Percentiles rank a stretch among this genome's conserved stretches.
These are phyloP conservation scores for Phasia obesa DNA, from an alignment of 2,888 invertebrate genomes.

Conservation along the genomic window DNA sequence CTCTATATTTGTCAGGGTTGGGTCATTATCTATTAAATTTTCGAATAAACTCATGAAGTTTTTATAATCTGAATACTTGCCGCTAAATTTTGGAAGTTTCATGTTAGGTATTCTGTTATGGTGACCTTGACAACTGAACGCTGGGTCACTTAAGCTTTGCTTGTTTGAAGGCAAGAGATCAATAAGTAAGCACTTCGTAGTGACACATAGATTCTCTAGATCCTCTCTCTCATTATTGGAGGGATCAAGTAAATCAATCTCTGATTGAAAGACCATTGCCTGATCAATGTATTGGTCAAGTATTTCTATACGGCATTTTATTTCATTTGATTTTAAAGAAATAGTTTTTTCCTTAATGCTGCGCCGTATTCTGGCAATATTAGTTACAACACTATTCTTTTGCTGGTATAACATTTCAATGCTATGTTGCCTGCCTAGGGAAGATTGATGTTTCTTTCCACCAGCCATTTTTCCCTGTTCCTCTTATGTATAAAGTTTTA, in stretches of 20 bases:
- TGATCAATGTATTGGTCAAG: too few relatives aligned
- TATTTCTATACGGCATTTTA: slow-evolving; percentile 29
- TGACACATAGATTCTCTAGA: slow-evolving; percentile 18
- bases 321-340: slow-evolving; percentile 10
- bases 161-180: too few relatives aligned
- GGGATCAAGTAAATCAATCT: slow-evolving; percentile 29
- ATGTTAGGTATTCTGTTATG: too few relatives aligned
- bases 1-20: slow-evolving; percentile 57
- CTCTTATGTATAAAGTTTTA: too few relatives aligned
- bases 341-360: slow-evolving; percentile 34
- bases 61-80: slow-evolving; percentile 53
- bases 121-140: too few relatives aligned
- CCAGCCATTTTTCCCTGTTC: too few relatives aligned
- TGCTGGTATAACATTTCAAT: background rate
- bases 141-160: too few relatives aligned
- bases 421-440: too few relatives aligned
- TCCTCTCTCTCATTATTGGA: background rate
- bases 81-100: too few relatives aligned
- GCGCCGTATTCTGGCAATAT: slow-evolving; percentile 4
- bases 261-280: slow-evolving; percentile 6
- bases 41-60: slow-evolving; percentile 56
- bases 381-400: slow-evolving; percentile 1
- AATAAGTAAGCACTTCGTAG: background rate
- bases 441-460: too few relatives aligned
- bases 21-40: slow-evolving; percentile 44